These are phyloP conservation scores for Epinephelus fuscoguttatus DNA, from an alignment of 2,113 vertebrate genomes.

Conservation along the genomic window DNA sequence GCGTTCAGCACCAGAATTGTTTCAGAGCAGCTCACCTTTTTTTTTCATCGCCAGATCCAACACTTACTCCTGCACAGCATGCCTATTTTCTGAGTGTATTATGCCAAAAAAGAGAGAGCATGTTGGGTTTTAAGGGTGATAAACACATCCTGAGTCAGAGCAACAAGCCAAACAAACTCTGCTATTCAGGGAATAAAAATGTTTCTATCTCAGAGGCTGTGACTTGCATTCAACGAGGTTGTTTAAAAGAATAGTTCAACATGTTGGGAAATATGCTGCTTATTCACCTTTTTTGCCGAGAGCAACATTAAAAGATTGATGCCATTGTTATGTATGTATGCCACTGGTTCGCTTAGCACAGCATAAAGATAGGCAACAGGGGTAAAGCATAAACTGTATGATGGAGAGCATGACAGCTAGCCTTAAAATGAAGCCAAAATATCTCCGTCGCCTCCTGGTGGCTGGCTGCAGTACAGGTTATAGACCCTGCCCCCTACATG, in stretches of 20 bases:
- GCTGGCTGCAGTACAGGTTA: too few relatives aligned
- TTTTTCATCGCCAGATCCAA: constrained; percentile 44
- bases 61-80: constrained; percentile 13
- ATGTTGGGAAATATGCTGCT: not conserved
- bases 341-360: too few relatives aligned
- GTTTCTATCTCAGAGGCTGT: constrained; percentile 10
- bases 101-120: constrained; percentile 14
- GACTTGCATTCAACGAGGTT: constrained; percentile 2
- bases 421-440: too few relatives aligned
- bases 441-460: too few relatives aligned
- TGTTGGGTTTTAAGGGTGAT: constrained; percentile 18
- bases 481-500: too few relatives aligned
- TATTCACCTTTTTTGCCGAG: not conserved
- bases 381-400: too few relatives aligned
- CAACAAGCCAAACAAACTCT: constrained; percentile 2
- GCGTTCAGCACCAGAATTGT: constrained; percentile 51
- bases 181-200: not conserved
- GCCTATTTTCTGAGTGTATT: constrained; percentile 18
- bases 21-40: constrained; percentile 56
- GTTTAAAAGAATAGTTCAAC: not conserved
- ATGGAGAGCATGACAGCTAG: too few relatives aligned
- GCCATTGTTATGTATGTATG: not conserved
- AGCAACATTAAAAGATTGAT: not conserved
- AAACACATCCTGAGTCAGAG: constrained; percentile 36
- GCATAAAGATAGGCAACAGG: too few relatives aligned